A percentile compares a stretch with the other conserved stretches of the same genome.
phyloP scores from a whole-genome alignment of 2,113 vertebrate genomes.

The Scytalopus superciliaris region DNA sequence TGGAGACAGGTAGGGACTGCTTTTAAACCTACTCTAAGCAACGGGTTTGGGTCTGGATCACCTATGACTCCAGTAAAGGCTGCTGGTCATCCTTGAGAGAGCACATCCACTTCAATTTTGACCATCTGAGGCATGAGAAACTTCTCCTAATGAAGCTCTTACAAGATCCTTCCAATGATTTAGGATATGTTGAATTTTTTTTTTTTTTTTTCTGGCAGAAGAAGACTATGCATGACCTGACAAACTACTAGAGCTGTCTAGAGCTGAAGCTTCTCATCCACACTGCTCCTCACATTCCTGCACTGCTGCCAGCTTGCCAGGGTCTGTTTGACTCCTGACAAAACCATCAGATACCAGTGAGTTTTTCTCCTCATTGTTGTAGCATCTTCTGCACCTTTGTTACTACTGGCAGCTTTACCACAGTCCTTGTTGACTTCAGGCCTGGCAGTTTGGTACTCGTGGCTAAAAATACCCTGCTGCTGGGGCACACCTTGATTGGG shows the following conservation, averaged over 20 bases:
- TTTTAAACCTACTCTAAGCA: not conserved
- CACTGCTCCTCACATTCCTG: not conserved
- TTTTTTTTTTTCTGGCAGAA: not conserved
- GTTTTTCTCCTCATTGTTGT: not conserved
- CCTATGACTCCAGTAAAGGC: not conserved
- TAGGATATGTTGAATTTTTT: not conserved
- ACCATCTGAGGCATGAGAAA: not conserved
- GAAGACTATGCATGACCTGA: not conserved
- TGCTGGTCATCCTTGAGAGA: not conserved
- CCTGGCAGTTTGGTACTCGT: not conserved
- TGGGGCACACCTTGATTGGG: rapidly evolving
- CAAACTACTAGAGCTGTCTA: not conserved
- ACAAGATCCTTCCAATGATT: not conserved
- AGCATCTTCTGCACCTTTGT: not conserved
- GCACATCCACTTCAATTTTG: not conserved
- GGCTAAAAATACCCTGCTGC: not conserved
- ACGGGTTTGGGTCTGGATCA: not conserved
- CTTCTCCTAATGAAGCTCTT: not conserved
- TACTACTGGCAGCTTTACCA: not conserved
- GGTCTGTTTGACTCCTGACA: not conserved
- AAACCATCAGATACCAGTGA: not conserved
- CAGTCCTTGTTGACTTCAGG: rapidly evolving
- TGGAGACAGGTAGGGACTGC: not conserved
- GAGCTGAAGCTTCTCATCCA: not conserved
- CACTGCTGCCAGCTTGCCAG: not conserved